Evolutionary conservation across 2,797 vertebrate genomes (phyloP).

Genomic region (Poecilia gillii): DNA sequence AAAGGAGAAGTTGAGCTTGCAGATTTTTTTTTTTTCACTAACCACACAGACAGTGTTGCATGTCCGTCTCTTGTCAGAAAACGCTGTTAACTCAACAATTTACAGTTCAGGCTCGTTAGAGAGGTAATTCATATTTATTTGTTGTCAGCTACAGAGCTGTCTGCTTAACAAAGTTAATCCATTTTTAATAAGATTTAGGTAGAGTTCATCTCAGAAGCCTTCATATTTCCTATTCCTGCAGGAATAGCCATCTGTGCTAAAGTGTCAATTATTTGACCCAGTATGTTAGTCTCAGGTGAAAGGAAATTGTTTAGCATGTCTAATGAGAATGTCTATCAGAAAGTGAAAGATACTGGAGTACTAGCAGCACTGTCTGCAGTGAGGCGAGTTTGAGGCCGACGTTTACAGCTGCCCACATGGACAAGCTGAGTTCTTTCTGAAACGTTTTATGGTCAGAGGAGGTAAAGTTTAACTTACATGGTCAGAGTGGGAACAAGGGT

Average conservation of each 20-base stretch:
- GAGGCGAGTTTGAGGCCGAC: too few relatives aligned
- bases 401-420: background rate
- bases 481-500: background rate
- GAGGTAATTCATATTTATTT: background rate
- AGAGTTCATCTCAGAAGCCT: background rate
- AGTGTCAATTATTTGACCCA: background rate
- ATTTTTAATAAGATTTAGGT: background rate
- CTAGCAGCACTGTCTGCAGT: background rate
- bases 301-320: background rate
- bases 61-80: background rate
- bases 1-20: conserved; percentile 45
- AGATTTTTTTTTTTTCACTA: background rate
- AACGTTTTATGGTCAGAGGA: background rate
- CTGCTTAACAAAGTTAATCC: background rate
- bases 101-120: background rate
- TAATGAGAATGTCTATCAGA: background rate
- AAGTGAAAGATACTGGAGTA: background rate
- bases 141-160: background rate
- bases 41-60: conserved; percentile 15
- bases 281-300: background rate
- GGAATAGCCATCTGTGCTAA: background rate
- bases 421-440: background rate
- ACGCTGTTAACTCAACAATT: background rate
- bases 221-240: background rate
- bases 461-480: background rate